A percentile compares a stretch with the other conserved stretches of the same genome.
Evolutionary conservation across 2,888 invertebrate species (phyloP).

Genomic region (Leptopterna dolabrata): DNA sequence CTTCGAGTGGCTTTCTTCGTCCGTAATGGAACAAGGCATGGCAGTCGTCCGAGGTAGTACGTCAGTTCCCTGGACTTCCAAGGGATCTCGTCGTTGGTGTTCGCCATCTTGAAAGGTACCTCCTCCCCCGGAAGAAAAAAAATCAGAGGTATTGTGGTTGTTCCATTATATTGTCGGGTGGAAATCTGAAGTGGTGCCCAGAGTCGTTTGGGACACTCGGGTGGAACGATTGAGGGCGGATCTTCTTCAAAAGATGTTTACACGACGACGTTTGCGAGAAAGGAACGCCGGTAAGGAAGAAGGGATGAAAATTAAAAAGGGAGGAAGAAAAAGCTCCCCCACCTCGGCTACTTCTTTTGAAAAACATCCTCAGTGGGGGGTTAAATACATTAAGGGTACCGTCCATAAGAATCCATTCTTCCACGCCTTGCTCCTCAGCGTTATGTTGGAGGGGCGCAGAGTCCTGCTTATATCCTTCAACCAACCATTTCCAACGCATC

Average conservation of each 20-base stretch:
- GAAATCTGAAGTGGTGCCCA: background rate
- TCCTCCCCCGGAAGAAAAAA: background rate
- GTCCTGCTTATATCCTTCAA: background rate
- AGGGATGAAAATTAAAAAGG: background rate
- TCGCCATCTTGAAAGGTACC: background rate
- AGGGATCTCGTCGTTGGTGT: background rate
- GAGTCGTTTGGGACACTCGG: background rate
- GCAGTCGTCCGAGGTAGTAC: background rate
- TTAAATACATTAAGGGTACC: background rate
- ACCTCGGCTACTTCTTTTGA: background rate
- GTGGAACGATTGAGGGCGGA: background rate
- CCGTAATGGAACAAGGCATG: background rate
- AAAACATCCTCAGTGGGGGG: background rate
- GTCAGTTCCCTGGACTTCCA: background rate
- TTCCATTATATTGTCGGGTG: background rate
- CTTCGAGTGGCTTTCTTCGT: background rate
- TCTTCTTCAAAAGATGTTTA: conserved; percentile 7
- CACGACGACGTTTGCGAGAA: background rate
- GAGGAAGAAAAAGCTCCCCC: background rate
- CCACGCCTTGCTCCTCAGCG: background rate
- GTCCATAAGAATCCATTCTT: background rate
- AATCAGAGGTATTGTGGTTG: background rate
- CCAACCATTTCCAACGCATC: background rate
- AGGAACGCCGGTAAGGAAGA: background rate
- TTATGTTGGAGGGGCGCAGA: background rate